These are phyloP conservation scores for Colostygia pectinataria DNA, from an alignment of 2,888 invertebrate genomes.

Conservation along the genomic window DNA sequence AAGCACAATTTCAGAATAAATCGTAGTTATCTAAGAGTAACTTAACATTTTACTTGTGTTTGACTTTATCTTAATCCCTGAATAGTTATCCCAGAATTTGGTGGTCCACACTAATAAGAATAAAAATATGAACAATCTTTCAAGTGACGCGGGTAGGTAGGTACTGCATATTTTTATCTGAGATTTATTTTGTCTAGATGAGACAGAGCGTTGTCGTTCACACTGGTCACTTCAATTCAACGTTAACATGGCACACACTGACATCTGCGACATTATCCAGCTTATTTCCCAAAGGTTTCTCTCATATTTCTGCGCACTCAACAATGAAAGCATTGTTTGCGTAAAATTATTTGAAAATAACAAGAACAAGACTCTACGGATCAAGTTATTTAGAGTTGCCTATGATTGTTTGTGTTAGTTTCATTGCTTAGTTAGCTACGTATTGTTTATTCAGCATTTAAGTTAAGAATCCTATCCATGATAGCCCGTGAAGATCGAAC, in stretches of 20 bases:
- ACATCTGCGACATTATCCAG: slow-evolving; percentile 51
- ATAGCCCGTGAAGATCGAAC: too few species aligned
- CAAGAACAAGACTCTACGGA: slow-evolving; percentile 17
- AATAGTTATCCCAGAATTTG: too few species aligned
- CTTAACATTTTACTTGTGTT: too few species aligned
- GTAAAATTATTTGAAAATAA: slow-evolving; percentile 34
- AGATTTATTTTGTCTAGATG: neutral
- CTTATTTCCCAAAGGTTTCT: slow-evolving; percentile 56
- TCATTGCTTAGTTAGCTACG: slow-evolving; percentile 4
- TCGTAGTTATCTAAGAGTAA: too few species aligned
- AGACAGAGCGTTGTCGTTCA: too few species aligned
- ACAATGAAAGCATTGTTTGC: slow-evolving; percentile 51
- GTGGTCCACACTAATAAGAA: too few species aligned
- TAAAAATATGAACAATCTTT: too few species aligned
- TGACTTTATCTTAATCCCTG: too few species aligned
- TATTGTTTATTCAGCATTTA: neutral
- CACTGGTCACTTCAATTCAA: slow-evolving; percentile 12
- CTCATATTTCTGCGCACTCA: slow-evolving; percentile 49
- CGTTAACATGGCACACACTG: slow-evolving; percentile 33
- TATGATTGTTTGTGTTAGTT: slow-evolving; percentile 16
- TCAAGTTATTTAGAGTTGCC: slow-evolving; percentile 10
- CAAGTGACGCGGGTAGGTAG: too few species aligned
- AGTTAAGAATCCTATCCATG: too few species aligned
- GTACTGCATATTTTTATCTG: neutral
- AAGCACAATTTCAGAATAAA: too few species aligned